phyloP scores from a whole-genome alignment of 2,113 vertebrate species.

The Progne subis region DNA sequence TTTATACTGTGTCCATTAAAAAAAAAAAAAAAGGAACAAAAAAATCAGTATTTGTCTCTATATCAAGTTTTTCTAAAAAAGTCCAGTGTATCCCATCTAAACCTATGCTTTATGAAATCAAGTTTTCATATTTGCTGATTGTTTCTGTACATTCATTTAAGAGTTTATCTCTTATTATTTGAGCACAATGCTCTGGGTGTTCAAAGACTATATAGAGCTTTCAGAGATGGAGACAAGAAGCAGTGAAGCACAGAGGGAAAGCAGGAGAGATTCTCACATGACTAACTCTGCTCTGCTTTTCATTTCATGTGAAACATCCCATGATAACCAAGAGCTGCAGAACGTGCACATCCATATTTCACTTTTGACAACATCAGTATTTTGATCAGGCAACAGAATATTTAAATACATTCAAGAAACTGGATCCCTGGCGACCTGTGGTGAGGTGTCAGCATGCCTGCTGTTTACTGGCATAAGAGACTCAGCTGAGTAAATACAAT shows the following conservation, averaged over 20 bases:
- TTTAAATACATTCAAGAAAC: constrained; percentile 10
- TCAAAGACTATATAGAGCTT: neutral
- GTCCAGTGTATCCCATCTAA: neutral
- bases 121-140: neutral
- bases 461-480: neutral
- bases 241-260: constrained; percentile 27
- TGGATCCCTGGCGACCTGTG: neutral
- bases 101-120: neutral
- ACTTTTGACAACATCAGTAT: constrained; percentile 37
- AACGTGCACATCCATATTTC: constrained; percentile 19
- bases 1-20: neutral
- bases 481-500: neutral
- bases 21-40: neutral
- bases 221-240: constrained; percentile 14
- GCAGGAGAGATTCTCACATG: constrained; percentile 46
- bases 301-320: constrained; percentile 31
- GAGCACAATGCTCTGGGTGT: neutral
- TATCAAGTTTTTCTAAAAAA: neutral
- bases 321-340: constrained; percentile 21
- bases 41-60: neutral
- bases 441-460: neutral
- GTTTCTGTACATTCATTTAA: neutral
- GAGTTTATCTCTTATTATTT: neutral
- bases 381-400: constrained; percentile 37
- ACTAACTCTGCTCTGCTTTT: constrained; percentile 44